phyloP scores from a whole-genome alignment of 2,888 invertebrate species.

The Drosophila sordidula region DNA sequence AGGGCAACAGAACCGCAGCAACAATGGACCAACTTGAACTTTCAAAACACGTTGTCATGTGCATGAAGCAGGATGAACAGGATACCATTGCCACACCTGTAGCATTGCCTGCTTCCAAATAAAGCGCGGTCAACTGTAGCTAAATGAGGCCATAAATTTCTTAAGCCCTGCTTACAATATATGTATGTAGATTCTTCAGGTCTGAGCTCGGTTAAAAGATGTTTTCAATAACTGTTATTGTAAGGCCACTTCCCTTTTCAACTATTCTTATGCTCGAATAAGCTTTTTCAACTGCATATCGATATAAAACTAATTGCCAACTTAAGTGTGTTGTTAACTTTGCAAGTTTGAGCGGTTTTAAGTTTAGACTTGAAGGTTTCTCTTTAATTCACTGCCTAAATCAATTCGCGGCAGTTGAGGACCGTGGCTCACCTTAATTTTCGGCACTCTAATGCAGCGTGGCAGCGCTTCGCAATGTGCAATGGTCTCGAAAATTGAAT shows the following conservation, averaged over 20 bases:
- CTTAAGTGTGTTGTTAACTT: constrained; percentile 18
- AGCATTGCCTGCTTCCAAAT: neutral
- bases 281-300: too few relatives aligned
- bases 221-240: neutral
- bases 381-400: constrained; percentile 20
- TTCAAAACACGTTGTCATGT: constrained; percentile 18
- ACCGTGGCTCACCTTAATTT: constrained; percentile 20
- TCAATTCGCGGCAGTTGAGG: constrained; percentile 8
- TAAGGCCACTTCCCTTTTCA: too few relatives aligned
- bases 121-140: neutral
- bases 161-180: neutral
- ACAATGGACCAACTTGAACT: constrained; percentile 28
- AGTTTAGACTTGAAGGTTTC: neutral
- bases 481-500: constrained; percentile 83
- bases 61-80: constrained; percentile 25
- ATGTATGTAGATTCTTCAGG: neutral
- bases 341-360: neutral
- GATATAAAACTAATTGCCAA: constrained; percentile 16
- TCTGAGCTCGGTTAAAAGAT: neutral
- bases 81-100: constrained; percentile 24
- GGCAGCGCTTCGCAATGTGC: constrained; percentile 58
- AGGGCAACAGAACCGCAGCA: constrained; percentile 15
- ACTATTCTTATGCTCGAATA: too few relatives aligned
- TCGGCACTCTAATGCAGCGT: constrained; percentile 16
- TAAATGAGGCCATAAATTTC: neutral